Percentiles rank a stretch among this genome's conserved stretches.
Evolutionary conservation across 2,888 invertebrate genomes (phyloP).

Genomic region (Oithona nana): DNA sequence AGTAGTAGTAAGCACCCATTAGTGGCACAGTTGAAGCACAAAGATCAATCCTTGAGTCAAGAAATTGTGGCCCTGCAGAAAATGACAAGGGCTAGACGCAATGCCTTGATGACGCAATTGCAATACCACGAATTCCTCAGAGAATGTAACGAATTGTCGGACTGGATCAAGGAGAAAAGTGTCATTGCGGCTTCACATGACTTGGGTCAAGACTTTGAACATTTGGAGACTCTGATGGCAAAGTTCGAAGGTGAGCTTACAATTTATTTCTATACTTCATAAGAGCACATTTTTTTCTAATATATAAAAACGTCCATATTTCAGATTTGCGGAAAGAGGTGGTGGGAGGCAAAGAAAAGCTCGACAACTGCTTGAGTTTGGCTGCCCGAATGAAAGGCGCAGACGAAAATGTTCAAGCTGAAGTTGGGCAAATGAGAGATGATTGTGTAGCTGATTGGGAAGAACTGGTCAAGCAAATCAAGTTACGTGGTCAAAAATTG

Average conservation of each 20-base stretch:
- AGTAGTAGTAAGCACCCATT: conserved; percentile 62
- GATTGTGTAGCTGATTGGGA: conserved; percentile 44
- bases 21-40: conserved; percentile 52
- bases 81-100: conserved; percentile 54
- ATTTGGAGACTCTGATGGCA: conserved; percentile 42
- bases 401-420: conserved; percentile 32
- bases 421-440: conserved; percentile 31
- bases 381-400: conserved; percentile 69
- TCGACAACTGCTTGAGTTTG: conserved; percentile 69
- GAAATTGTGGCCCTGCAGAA: conserved; percentile 61
- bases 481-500: conserved; percentile 63
- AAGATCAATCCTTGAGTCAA: conserved; percentile 54
- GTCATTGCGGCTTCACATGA: conserved; percentile 76
- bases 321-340: conserved; percentile 75
- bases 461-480: conserved; percentile 62
- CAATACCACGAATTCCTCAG: conserved; percentile 75
- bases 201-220: conserved; percentile 84
- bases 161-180: conserved; percentile 79
- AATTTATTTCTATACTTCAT: too few species aligned
- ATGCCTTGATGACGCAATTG: conserved; percentile 71
- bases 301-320: too few species aligned
- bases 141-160: conserved; percentile 70
- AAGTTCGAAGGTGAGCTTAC: not conserved
- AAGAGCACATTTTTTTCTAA: too few species aligned
- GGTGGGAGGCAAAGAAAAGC: conserved; percentile 70